Evolutionary conservation across 2,113 vertebrate species (phyloP).

Genomic region (Gnathonemus longibarbis): DNA sequence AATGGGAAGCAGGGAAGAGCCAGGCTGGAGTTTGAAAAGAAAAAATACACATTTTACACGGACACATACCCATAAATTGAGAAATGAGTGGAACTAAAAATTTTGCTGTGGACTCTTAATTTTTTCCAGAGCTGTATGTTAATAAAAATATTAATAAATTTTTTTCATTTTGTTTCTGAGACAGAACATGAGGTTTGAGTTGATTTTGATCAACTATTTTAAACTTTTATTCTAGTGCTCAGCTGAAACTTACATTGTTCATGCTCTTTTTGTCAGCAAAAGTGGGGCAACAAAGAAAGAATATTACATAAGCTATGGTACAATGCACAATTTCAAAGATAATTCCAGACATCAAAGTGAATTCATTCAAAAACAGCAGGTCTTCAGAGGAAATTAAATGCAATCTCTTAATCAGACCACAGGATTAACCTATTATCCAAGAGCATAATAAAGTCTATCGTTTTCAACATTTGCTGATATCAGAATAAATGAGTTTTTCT

Average conservation of each 20-base stretch:
- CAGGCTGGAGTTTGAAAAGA: too few relatives aligned
- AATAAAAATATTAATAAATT: too few relatives aligned
- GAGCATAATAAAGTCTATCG: not conserved
- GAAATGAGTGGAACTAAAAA: too few relatives aligned
- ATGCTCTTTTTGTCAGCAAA: not conserved
- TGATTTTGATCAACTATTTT: not conserved
- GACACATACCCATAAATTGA: too few relatives aligned
- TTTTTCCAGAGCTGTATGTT: not conserved
- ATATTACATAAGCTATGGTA: not conserved
- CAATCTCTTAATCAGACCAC: not conserved
- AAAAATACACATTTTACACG: too few relatives aligned
- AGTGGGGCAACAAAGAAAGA: not conserved
- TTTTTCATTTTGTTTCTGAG: not conserved
- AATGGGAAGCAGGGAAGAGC: too few relatives aligned
- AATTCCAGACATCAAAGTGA: not conserved
- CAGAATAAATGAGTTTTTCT: not conserved
- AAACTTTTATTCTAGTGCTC: not conserved
- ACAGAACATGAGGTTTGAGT: not conserved
- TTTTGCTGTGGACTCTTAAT: too few relatives aligned
- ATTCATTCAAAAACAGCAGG: not conserved
- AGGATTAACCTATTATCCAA: not conserved
- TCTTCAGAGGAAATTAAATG: not conserved
- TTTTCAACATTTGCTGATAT: not conserved
- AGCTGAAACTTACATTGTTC: not conserved
- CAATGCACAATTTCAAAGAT: not conserved